A percentile compares a stretch with the other conserved stretches of the same genome.
Evolutionary conservation across 2,888 invertebrate genomes (phyloP).

Genomic region (Lydus trimaculatus): DNA sequence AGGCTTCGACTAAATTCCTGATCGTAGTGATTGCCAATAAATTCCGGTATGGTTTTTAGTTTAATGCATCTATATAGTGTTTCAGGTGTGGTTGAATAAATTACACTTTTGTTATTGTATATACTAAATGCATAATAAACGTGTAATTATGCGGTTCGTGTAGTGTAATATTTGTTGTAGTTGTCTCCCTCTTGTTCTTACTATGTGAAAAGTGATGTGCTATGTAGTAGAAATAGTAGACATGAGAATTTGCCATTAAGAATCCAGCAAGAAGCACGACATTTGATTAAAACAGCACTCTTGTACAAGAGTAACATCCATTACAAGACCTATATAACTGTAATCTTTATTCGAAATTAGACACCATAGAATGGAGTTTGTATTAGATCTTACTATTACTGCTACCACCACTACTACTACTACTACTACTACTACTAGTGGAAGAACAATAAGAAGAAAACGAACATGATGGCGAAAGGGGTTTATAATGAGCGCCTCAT

Average conservation of each 20-base stretch:
- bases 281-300: slow-evolving; percentile 54
- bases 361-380: slow-evolving; percentile 40
- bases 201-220: slow-evolving; percentile 34
- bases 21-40: background rate
- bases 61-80: background rate
- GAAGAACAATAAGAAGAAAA: slow-evolving; percentile 17
- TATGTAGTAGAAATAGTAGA: slow-evolving; percentile 36
- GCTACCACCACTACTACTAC: slow-evolving; percentile 30
- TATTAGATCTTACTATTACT: slow-evolving; percentile 44
- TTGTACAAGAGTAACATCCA: slow-evolving; percentile 50
- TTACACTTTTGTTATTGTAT: slow-evolving; percentile 6
- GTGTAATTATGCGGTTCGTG: slow-evolving; percentile 31
- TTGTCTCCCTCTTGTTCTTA: background rate
- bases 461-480: background rate
- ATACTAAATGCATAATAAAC: slow-evolving; percentile 20
- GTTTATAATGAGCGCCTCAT: slow-evolving; percentile 11
- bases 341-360: slow-evolving; percentile 52
- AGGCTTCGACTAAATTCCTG: background rate
- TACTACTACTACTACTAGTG: slow-evolving; percentile 34
- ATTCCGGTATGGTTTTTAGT: background rate
- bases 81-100: slow-evolving; percentile 2
- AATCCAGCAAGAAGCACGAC: slow-evolving; percentile 51
- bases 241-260: slow-evolving; percentile 56
- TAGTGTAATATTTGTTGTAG: slow-evolving; percentile 8
- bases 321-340: slow-evolving; percentile 47